phyloP scores from a whole-genome alignment of 2,888 invertebrate species.

The Drosophila lacicola region DNA sequence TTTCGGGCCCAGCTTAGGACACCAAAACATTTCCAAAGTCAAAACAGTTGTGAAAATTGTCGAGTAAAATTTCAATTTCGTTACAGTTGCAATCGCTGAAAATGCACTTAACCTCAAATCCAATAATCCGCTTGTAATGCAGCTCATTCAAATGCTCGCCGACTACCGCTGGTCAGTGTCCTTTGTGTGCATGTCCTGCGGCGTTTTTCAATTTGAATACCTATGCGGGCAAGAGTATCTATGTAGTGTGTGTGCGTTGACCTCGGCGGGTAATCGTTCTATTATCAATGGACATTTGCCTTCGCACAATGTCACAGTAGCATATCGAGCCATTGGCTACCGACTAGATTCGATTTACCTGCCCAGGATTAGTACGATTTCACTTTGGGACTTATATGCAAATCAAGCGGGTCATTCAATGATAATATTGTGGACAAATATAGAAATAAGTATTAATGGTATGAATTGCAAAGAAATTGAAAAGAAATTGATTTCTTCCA shows the following conservation, averaged over 20 bases:
- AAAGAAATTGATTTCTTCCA: too few species aligned
- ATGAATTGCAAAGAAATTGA: background rate
- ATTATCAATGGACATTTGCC: slow-evolving; percentile 70
- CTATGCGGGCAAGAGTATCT: slow-evolving; percentile 45
- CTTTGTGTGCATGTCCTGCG: slow-evolving; percentile 57
- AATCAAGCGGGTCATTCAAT: slow-evolving; percentile 13
- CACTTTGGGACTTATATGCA: slow-evolving; percentile 28
- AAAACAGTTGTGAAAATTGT: slow-evolving; percentile 68
- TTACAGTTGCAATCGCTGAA: slow-evolving; percentile 52
- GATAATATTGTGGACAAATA: background rate
- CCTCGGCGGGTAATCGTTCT: slow-evolving; percentile 74
- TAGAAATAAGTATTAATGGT: background rate
- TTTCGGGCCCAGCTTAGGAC: slow-evolving; percentile 38
- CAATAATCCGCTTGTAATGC: slow-evolving; percentile 80
- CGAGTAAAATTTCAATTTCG: slow-evolving; percentile 51
- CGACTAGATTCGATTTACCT: slow-evolving; percentile 55
- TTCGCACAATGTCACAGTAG: slow-evolving; percentile 70
- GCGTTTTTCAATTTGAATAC: slow-evolving; percentile 72
- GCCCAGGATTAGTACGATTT: slow-evolving; percentile 57
- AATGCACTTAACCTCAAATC: slow-evolving; percentile 80
- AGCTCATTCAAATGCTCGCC: slow-evolving; percentile 54
- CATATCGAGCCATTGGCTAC: slow-evolving; percentile 50
- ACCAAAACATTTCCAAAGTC: slow-evolving; percentile 47
- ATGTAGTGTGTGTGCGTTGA: slow-evolving; percentile 46
- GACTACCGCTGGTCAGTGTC: slow-evolving; percentile 36